Evolutionary conservation across 2,888 invertebrate species (phyloP), one percentile per base, ranked within the genome.

Genomic region (Apamea anceps): DNA sequence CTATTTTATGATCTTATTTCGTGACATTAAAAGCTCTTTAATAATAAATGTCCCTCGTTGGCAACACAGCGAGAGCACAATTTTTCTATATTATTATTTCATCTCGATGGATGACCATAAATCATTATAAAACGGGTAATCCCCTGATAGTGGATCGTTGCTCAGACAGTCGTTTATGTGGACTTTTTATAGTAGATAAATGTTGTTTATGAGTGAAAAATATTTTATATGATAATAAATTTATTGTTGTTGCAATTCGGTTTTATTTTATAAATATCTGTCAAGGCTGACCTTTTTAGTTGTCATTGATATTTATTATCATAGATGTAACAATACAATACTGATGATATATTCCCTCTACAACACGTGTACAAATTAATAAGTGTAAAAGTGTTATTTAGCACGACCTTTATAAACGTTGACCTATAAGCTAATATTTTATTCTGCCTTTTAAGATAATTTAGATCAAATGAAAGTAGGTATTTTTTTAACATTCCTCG

Each of bases 61-160:
- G 83, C 88, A 85, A 79, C 80, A 82, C 75, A 71, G 77, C 21
- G 62, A 66, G 63, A 75, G 51, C 72, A 75, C 67, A 80, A 79
- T 83, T 76, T 84, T 84, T 83, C 83, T 82, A 63, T 67, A 81
- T 79, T 87, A 85, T 84, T 86, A 81, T 82, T 87, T 87, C 72
- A 83, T 86, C 81, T 84, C 79, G 71, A 84, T 83, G 79, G 81
- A 77, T 86, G 80, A 83, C 77, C 85, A 85, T 89, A 87, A 88
- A 89, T 88, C 81, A 89, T 87, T 87, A 82, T 80, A 85, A 87
- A 81, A 82, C 75, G 81, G 72, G 81, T 86, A 85, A 87, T 89
- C 86, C 79, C 77, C 68, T 73, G 89, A 86, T 81, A 87, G 80
- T 79, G 68, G 80, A 82, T 80, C 78, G 72, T 48, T 77, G 79